Evolutionary conservation across 2,888 invertebrate species (phyloP).

Genomic region (Miltochrista miniata): DNA sequence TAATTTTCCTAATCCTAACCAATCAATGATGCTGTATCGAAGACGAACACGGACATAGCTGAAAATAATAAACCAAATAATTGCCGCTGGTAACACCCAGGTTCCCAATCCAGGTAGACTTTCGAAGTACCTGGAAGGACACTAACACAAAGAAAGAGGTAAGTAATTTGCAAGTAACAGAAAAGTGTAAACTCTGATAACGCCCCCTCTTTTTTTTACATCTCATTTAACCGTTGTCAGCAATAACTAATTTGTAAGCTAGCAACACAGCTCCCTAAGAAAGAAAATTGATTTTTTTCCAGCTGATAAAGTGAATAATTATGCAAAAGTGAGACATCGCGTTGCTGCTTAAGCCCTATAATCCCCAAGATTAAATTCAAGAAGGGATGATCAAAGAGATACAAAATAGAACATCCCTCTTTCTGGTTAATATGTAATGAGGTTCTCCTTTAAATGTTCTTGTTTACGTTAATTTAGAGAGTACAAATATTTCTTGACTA

Average conservation of each 20-base stretch:
- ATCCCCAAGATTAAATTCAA: conserved; percentile 63
- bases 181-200: too few species aligned
- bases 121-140: too few species aligned
- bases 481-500: conserved; percentile 48
- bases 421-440: conserved; percentile 79
- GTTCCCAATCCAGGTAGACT: too few species aligned
- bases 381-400: conserved; percentile 70
- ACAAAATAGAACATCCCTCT: conserved; percentile 60
- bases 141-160: too few species aligned
- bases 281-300: conserved; percentile 67
- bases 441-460: conserved; percentile 60
- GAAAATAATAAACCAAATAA: too few species aligned
- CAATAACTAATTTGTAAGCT: conserved; percentile 12
- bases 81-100: too few species aligned
- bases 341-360: conserved; percentile 68
- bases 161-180: too few species aligned
- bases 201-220: neutral
- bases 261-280: conserved; percentile 21
- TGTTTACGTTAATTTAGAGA: conserved; percentile 77
- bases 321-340: conserved; percentile 70
- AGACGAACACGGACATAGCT: too few species aligned
- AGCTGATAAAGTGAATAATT: conserved; percentile 71
- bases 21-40: too few species aligned
- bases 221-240: conserved; percentile 1
- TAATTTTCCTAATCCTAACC: too few species aligned